Evolutionary conservation across 2,888 invertebrate genomes (phyloP), one percentile per base, ranked within the genome.

Genomic region (Alloscopus bannaensis): DNA sequence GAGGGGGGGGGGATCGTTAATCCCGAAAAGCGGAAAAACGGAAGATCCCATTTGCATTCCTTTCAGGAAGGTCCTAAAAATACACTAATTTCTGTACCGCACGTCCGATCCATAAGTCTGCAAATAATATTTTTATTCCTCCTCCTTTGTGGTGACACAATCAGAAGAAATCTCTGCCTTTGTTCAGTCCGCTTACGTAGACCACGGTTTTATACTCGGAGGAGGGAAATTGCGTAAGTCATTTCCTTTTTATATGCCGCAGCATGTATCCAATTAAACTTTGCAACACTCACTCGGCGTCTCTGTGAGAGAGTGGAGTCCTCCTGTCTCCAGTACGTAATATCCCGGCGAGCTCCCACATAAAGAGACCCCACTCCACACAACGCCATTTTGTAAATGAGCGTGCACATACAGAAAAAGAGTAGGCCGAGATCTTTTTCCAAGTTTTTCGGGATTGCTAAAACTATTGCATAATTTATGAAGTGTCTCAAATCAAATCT

Each of bases 11-110:
- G 36, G 36, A 36, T 8, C 8, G 3, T 18, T 45, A 45, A 45
- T 45, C 45, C 45, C n/a, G 55, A 26, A 55, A n/a, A 20, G 26
- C 26, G n/a, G 11, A 55, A 26, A 55, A 55, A n/a, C n/a, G n/a
- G 20, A 55, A 26, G 11, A 55, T 55, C 28, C 28, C 55, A 55
- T 55, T 55, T 55, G 55, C 55, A 55, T 55, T 8, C 55, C 28
- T 26, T 26, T 24, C 55, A 52, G 26, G 55, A 55, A 55, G n/a
- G n/a, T 26, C 55, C 28, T 55, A 13, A 11, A 4, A 55, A 55
- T 55, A 13, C 2, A 28, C 11, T 55, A 28, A 26, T 55, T 26
- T 3, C 24, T 13, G 26, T 28, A 55, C 55, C 55, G 28, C 2
- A 50, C 24, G 55, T 55, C 55, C 26, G 26, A 4, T 55, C 55